A percentile compares a stretch with the other conserved stretches of the same genome.
phyloP scores from a whole-genome alignment of 2,113 vertebrate species.

The Triplophysa rosa region DNA sequence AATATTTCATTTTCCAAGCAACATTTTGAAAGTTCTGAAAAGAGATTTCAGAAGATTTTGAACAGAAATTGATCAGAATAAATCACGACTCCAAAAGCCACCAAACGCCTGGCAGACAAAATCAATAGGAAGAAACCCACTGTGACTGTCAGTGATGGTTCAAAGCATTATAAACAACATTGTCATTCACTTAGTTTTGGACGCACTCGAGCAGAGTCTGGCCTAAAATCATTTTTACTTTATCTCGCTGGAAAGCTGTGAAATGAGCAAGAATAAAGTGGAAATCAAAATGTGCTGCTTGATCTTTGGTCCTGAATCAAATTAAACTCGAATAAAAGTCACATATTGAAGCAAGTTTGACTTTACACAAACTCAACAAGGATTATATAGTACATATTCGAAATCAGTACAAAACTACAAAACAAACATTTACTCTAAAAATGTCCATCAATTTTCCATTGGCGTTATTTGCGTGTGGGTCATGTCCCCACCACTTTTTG shows the following conservation, averaged over 20 bases:
- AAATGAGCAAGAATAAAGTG: slow-evolving; percentile 19
- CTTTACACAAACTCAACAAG: too few relatives aligned
- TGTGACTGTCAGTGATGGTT: slow-evolving; percentile 4
- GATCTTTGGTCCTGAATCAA: slow-evolving; percentile 27
- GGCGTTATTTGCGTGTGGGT: too few relatives aligned
- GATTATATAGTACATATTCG: too few relatives aligned
- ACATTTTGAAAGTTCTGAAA: slow-evolving; percentile 2
- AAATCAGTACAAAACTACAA: too few relatives aligned
- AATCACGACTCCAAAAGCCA: neutral
- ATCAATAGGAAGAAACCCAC: slow-evolving; percentile 15
- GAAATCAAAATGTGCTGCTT: slow-evolving; percentile 1
- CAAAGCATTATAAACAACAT: neutral
- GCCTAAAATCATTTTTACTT: neutral
- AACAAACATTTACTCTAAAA: too few relatives aligned
- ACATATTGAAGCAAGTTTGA: neutral
- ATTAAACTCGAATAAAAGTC: slow-evolving; percentile 11
- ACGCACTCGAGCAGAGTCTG: neutral
- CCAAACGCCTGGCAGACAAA: neutral
- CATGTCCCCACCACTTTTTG: too few relatives aligned
- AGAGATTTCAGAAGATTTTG: neutral
- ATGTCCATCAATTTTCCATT: too few relatives aligned
- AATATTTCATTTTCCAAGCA: neutral
- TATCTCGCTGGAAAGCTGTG: neutral
- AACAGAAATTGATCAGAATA: neutral
- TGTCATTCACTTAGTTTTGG: neutral